phyloP scores from a whole-genome alignment of 2,113 vertebrate species.

The Fulica atra region DNA sequence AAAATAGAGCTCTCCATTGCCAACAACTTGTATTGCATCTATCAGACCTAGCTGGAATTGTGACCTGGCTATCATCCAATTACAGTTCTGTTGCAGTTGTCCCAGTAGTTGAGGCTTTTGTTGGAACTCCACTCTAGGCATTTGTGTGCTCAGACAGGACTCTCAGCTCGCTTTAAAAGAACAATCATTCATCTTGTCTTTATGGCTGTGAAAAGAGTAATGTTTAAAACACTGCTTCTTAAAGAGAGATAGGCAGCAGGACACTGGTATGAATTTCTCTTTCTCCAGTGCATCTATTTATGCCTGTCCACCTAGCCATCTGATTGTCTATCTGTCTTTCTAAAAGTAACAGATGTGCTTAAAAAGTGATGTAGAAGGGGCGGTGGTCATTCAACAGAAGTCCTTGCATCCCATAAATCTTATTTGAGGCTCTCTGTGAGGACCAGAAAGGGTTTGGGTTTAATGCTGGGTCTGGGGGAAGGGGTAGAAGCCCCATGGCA shows the following conservation, averaged over 20 bases:
- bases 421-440: not conserved
- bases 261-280: not conserved
- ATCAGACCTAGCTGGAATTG: not conserved
- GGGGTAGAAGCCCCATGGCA: not conserved
- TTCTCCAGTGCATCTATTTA: not conserved
- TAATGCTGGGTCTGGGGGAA: not conserved
- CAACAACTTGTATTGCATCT: not conserved
- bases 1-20: not conserved
- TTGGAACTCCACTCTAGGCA: not conserved
- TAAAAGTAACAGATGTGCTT: not conserved
- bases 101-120: not conserved
- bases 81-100: not conserved
- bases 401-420: not conserved
- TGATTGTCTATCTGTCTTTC: not conserved
- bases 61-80: not conserved
- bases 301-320: not conserved
- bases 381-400: not conserved
- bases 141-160: not conserved
- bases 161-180: not conserved
- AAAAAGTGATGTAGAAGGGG: not conserved
- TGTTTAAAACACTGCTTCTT: not conserved
- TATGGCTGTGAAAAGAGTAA: not conserved
- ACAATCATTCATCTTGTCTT: not conserved
- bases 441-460: not conserved
- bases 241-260: not conserved